Evolutionary conservation across 2,113 vertebrate species (phyloP), one percentile per base, ranked within the genome.

Genomic region (Thryonomys swinderianus): DNA sequence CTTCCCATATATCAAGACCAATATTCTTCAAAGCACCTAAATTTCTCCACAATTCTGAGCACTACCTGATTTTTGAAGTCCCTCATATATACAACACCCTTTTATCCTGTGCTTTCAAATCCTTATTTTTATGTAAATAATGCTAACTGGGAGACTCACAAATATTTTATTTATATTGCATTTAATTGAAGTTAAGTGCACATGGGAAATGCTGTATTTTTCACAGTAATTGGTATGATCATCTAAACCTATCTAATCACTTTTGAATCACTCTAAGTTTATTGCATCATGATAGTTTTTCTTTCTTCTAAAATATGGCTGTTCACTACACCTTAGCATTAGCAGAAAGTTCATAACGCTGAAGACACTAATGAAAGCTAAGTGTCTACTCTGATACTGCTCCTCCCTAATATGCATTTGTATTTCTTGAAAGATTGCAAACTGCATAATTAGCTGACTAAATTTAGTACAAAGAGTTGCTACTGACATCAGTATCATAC

Each of bases 291-390:
- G 95, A 86, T 80, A 80, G n/a, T 48, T 89, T 97, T 91, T 30
- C 45, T n/a, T n/a, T 91, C 42, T 80, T 95, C 90, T 87, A 93
- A 96, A 93, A 90, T 80, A 88, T 94, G 94, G 78, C 34, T 94
- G 45, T 80, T 98, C 48, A 34, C 62, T 40, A 94, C 7, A 76
- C 37, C 80, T 80, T 95, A 79, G 79, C 67, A 87, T 53, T 82
- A 94, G 79, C 64, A 81, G 27, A 25, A 88, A 71, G 45, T 86
- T 95, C 73, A 21, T 34, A 93, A 87, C 69, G 74, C 40, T 27
- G 32, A 94, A 27, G 45, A 67, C 37, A 91, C 78, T 93, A 85
- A 95, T 90, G 67, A 94, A 90, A 96, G 40, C 13, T 61, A 81
- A 62, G 12, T 67, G 67, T 86, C 95, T 78, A 37, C 69, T 89